Base-by-base conservation (phyloP, 1,140 invertebrate species). In the Hyles euphorbiae region DNA sequence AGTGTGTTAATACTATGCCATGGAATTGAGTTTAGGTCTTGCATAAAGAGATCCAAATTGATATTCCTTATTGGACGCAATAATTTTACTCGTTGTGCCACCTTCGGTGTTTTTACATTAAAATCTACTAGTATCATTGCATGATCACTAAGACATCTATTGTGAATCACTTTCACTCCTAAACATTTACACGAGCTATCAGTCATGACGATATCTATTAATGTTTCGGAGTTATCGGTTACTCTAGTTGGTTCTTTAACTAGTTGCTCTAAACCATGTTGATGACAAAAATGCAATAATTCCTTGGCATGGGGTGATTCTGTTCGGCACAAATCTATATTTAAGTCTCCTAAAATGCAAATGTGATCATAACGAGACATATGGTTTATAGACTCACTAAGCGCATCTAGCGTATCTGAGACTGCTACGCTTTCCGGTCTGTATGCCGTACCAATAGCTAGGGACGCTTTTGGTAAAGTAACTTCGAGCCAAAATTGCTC, bases 401-500 rank as follows among this genome's bases (percentile, higher is more conserved):
- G 53, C 1, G 57, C 34, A 3, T 68, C 63, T 8, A 60, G 43
- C 3, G 58, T 50, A 10, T 12, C 33, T 11, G 9, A 5, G 2
- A 57, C 22, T 11, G 12, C n/a, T 22, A 65, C 11, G n/a, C n/a
- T 44, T 50, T 60, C 60, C 3, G 67, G 62, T 56, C 63, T 57
- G 45, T 68, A 65, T 2, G 60, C 63, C 10, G 67, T 68, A 46
- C 67, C 63, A 9, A 68, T 6, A 5, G 57, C 45, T 1, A 68
- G 4, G 22, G 5, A 10, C 9, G 22, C 12, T 9, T 10, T 48
- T 3, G 56, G 49, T 6, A 65, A n/a, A 9, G 43, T 32, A 10
- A 68, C 9, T 11, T 63, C 54, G 6, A 67, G n/a, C 67, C 67
- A 68, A 40, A 68, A 36, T 57, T 68, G 66, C n/a, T 68, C 66